Percentiles rank a stretch among this genome's conserved stretches.
These are phyloP conservation scores for Iguana delicatissima DNA, from an alignment of 2,797 vertebrate genomes.

Conservation along the genomic window DNA sequence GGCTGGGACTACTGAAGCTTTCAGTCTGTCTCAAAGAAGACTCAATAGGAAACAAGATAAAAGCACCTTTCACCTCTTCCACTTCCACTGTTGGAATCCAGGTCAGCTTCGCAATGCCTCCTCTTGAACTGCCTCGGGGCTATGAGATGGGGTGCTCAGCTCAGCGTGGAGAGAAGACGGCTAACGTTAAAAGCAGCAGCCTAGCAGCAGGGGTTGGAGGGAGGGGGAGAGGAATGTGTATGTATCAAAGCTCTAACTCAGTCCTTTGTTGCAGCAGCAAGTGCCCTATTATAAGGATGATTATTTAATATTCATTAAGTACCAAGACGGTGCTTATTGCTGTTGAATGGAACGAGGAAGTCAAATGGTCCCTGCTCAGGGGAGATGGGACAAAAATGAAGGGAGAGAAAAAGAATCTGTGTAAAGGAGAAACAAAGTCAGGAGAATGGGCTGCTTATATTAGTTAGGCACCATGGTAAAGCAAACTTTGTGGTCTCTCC, in stretches of 20 bases:
- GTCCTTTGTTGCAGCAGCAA: slow-evolving; percentile 4
- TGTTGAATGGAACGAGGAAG: background rate
- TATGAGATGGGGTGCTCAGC: background rate
- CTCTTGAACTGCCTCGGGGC: background rate
- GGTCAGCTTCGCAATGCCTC: background rate
- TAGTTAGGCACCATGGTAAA: slow-evolving; percentile 6
- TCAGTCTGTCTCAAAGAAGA: background rate
- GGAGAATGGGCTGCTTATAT: background rate
- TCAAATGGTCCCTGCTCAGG: background rate
- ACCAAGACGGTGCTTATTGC: background rate
- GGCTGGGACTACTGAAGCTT: background rate
- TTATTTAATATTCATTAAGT: background rate
- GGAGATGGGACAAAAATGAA: background rate
- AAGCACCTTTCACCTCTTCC: background rate
- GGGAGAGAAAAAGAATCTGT: background rate
- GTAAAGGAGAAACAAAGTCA: background rate
- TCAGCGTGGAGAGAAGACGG: background rate
- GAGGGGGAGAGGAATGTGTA: background rate
- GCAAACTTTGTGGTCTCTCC: background rate
- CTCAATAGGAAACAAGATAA: background rate
- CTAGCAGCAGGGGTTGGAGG: background rate
- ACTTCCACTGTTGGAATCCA: background rate
- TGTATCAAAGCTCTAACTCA: background rate
- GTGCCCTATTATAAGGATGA: background rate
- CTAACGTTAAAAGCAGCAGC: background rate